These are phyloP conservation scores for Neofelis nebulosa DNA, from an alignment of 2,113 vertebrate species.

Conservation along the genomic window DNA sequence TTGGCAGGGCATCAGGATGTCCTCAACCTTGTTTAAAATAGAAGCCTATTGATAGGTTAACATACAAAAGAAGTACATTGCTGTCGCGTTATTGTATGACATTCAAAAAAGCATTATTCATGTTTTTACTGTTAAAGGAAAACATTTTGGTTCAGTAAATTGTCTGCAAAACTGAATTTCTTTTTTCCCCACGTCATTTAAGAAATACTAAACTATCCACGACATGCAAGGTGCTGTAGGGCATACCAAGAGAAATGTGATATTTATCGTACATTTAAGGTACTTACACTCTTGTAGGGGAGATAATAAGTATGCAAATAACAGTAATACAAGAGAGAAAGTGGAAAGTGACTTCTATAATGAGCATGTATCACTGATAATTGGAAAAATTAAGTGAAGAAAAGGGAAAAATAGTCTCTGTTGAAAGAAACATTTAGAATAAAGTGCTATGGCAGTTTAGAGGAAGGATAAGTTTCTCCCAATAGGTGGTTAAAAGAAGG, in stretches of 20 bases:
- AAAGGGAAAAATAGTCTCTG: conserved; percentile 40
- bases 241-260: not conserved
- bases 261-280: not conserved
- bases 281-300: not conserved
- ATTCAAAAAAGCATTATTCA: conserved; percentile 28
- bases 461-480: conserved; percentile 7
- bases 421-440: conserved; percentile 43
- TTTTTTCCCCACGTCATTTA: not conserved
- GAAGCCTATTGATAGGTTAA: conserved; percentile 36
- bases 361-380: not conserved
- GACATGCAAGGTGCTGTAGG: not conserved
- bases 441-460: not conserved
- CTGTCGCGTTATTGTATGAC: not conserved
- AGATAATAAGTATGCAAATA: conserved; percentile 41
- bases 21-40: not conserved
- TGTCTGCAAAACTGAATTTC: conserved; percentile 37
- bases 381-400: conserved; percentile 1
- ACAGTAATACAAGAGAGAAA: not conserved
- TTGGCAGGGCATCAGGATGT: not conserved
- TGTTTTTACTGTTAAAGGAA: conserved; percentile 34
- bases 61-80: not conserved
- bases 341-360: not conserved
- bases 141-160: conserved; percentile 32
- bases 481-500: not conserved
- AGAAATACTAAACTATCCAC: not conserved